Evolutionary conservation across 2,888 invertebrate genomes (phyloP), one percentile per base, ranked within the genome.

Genomic region (Chironomus riparius): DNA sequence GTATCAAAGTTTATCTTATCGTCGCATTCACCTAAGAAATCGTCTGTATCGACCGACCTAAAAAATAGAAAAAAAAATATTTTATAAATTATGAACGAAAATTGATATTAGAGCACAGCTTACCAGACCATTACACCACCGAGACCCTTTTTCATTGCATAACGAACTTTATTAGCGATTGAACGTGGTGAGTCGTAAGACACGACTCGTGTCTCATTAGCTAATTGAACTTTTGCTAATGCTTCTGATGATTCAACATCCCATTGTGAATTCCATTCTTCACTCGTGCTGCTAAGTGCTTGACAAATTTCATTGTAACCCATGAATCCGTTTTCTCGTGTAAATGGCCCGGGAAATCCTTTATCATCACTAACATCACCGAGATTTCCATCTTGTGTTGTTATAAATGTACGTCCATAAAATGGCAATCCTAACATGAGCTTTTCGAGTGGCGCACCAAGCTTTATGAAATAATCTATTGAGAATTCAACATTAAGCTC

Each of bases 291-390:
- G 62, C 85, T 85, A 18, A 89, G 80, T 78, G 89, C 87, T 75
- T 84, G 80, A 80, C 92, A 92, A 72, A 93, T 90, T 89, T 95
- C 95, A 82, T 95, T 94, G 81, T 93, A 95, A 1, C 95, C 95
- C 85, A 95, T 88, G 79, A 94, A 94, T 0, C 95, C 95, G 79
- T 89, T 88, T 82, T 94, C 92, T 18, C 87, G 86, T 0, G 92
- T 94, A 78, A 86, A 92, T 0, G 92, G 92, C 1, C 95, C 95
- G 78, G 88, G 87, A 81, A 93, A 93, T 0, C 93, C 93, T 5
- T 83, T 83, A 18, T 85, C 85, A 77, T 87, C 83, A 0, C 88
- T 87, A 5, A 81, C 81, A 74, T 84, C 84, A 2, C 83, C 82
- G 0, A 82, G 81, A 50, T 81, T 78, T 3, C 85, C 82, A 56